Evolutionary conservation across 2,888 invertebrate genomes (phyloP).

Genomic region (Perizoma affinitatum): DNA sequence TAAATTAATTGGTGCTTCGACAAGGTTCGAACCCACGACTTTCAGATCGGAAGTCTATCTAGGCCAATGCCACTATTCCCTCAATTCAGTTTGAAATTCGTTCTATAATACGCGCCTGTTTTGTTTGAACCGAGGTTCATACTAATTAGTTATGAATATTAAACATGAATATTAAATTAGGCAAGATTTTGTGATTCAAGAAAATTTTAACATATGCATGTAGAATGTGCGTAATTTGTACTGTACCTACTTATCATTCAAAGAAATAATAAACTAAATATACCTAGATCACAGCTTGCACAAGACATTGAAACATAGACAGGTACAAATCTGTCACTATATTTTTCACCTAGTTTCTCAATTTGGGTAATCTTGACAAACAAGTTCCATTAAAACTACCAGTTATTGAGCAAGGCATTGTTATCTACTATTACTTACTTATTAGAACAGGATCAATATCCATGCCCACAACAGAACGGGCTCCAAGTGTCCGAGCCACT

Average conservation of each 20-base stretch:
- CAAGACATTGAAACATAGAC: not conserved
- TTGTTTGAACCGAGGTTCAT: not conserved
- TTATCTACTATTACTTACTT: constrained; percentile 54
- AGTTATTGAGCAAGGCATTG: too few species aligned
- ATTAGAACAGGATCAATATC: constrained; percentile 97
- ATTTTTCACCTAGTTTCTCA: not conserved
- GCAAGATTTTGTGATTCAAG: not conserved
- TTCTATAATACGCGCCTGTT: not conserved
- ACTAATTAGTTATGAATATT: constrained; percentile 17
- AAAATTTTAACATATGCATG: not conserved
- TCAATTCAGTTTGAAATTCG: too few species aligned
- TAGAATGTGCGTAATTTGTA: too few species aligned
- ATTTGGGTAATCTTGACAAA: too few species aligned
- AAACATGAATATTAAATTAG: constrained; percentile 12
- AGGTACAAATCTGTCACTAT: not conserved
- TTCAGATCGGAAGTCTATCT: too few species aligned
- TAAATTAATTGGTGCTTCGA: too few species aligned
- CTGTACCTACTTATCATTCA: too few species aligned
- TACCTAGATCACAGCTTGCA: too few species aligned
- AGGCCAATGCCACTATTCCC: too few species aligned
- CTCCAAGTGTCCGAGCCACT: constrained; percentile 93
- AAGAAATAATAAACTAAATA: too few species aligned
- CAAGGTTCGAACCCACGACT: too few species aligned
- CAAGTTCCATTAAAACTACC: too few species aligned
- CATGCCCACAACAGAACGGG: constrained; percentile 94